These are phyloP conservation scores for Drosophila takahashii DNA, from an alignment of 1,140 invertebrate species.

Conservation along the genomic window DNA sequence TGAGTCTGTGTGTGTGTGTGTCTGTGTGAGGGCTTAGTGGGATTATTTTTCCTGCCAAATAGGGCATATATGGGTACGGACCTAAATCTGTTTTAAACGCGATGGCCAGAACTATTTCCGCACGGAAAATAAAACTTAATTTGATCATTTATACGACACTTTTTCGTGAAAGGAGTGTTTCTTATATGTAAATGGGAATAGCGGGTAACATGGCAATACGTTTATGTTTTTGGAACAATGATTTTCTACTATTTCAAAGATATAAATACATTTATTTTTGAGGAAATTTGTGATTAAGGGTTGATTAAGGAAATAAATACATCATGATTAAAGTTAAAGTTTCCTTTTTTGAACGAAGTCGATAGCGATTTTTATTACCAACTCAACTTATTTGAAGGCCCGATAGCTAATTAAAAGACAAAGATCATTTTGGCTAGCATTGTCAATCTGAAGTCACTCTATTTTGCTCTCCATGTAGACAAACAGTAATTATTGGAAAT, in stretches of 20 bases:
- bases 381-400: no score
- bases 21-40: conserved; percentile 19
- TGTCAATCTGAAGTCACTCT: background rate
- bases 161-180: background rate
- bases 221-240: no score
- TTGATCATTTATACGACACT: background rate
- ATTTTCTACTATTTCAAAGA: no score
- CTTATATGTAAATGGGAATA: background rate
- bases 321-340: no score
- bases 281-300: no score
- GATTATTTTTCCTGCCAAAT: conserved; percentile 28
- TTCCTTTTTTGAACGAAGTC: no score
- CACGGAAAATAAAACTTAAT: background rate
- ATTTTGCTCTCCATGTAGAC: background rate
- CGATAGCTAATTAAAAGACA: background rate
- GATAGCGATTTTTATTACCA: no score
- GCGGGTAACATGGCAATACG: background rate
- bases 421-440: background rate
- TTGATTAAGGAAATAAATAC: no score
- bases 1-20: background rate
- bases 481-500: conserved; percentile 24
- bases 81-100: conserved; percentile 13
- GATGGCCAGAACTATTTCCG: conserved; percentile 7
- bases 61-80: conserved; percentile 25
- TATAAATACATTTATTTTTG: no score